phyloP scores from a whole-genome alignment of 2,888 invertebrate genomes.

The Apotomis turbidana region DNA sequence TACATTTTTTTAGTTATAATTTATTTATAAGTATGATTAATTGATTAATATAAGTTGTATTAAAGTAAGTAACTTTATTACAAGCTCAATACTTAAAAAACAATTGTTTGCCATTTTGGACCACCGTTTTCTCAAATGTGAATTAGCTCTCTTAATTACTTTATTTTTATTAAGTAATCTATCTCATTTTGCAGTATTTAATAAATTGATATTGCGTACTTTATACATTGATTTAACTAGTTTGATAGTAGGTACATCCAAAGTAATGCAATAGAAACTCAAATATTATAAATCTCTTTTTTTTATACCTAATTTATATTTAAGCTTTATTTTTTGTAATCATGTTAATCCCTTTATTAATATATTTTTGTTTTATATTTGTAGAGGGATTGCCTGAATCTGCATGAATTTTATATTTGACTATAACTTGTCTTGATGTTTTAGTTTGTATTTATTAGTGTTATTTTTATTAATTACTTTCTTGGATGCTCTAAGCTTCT shows the following conservation, averaged over 20 bases:
- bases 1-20: conserved; percentile 26
- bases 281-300: conserved; percentile 10
- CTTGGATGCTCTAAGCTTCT: conserved; percentile 12
- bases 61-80: conserved; percentile 27
- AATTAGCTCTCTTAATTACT: conserved; percentile 51
- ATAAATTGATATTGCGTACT: conserved; percentile 13
- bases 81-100: conserved; percentile 47
- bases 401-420: conserved; percentile 6
- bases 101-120: conserved; percentile 52
- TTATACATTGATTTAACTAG: conserved; percentile 19
- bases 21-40: conserved; percentile 32
- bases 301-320: neutral
- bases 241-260: conserved; percentile 20
- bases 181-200: conserved; percentile 32
- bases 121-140: conserved; percentile 57
- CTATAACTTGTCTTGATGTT: neutral
- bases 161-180: conserved; percentile 15
- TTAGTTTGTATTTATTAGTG: conserved; percentile 18
- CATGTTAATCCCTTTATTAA: conserved; percentile 20
- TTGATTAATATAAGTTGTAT: conserved; percentile 18
- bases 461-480: conserved; percentile 28
- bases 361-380: conserved; percentile 6
- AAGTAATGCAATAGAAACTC: conserved; percentile 29
- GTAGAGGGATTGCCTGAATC: conserved; percentile 17
- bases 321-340: conserved; percentile 17